Conservation (phyloP, 2,113 vertebrate species). For the Campylorhamphus procurvoides region DNA sequence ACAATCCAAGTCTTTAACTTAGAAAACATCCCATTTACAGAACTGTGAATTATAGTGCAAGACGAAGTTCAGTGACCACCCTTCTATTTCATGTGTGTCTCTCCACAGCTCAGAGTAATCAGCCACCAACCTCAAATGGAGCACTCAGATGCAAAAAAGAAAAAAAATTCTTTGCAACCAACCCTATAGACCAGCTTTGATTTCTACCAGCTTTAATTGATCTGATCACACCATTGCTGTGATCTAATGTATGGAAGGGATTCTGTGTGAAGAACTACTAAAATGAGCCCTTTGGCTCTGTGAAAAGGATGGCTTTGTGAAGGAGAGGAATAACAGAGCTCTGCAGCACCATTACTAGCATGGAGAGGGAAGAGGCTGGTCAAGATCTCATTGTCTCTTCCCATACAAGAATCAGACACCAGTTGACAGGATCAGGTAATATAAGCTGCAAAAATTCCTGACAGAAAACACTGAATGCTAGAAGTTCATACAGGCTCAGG, state of each 20-base stretch:
- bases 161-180: background rate
- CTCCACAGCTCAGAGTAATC: background rate
- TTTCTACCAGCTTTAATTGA: background rate
- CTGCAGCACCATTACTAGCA: background rate
- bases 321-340: background rate
- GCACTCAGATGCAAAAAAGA: background rate
- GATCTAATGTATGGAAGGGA: background rate
- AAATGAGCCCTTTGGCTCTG: fast-evolving
- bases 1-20: background rate
- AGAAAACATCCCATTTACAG: background rate
- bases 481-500: background rate
- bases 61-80: background rate
- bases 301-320: background rate
- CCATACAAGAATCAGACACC: background rate
- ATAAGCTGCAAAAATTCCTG: background rate
- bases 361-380: background rate
- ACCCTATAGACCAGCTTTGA: background rate
- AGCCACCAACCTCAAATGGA: background rate
- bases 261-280: background rate
- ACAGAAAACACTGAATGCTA: background rate
- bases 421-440: background rate
- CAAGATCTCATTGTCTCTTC: background rate
- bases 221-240: background rate
- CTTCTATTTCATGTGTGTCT: background rate
- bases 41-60: background rate